These are phyloP conservation scores for Semicossyphus pulcher DNA, from an alignment of 2,113 vertebrate species.

Conservation along the genomic window DNA sequence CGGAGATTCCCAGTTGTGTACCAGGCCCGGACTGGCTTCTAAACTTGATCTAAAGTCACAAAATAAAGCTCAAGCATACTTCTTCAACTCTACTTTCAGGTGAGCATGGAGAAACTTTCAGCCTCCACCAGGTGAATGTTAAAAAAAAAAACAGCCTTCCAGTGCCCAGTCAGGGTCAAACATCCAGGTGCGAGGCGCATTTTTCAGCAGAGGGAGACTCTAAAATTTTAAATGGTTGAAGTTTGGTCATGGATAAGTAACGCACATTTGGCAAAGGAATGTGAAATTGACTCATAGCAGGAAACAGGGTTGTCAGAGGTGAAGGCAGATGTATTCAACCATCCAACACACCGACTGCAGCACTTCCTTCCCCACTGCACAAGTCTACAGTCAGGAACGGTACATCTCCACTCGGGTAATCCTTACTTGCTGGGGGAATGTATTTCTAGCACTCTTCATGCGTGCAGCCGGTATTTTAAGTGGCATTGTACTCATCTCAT, in stretches of 20 bases:
- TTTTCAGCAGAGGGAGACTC: not conserved
- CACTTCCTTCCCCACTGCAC: slow-evolving; percentile 20
- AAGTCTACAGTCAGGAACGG: not conserved
- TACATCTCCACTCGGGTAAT: slow-evolving; percentile 26
- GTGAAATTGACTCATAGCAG: not conserved
- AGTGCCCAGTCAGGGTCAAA: slow-evolving; percentile 10
- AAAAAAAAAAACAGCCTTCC: not conserved
- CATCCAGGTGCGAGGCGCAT: not conserved
- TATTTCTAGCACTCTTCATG: slow-evolving; percentile 13
- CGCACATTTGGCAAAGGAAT: slow-evolving; percentile 3
- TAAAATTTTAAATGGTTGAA: not conserved
- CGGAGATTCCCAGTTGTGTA: not conserved
- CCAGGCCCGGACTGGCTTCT: too few relatives aligned
- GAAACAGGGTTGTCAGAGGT: slow-evolving; percentile 28
- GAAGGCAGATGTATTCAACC: slow-evolving; percentile 9
- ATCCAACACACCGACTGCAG: not conserved
- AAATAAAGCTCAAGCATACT: not conserved
- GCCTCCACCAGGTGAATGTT: not conserved
- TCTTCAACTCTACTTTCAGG: not conserved
- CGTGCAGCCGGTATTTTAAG: slow-evolving; percentile 6
- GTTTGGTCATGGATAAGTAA: slow-evolving; percentile 1
- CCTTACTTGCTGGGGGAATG: not conserved
- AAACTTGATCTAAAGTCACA: not conserved
- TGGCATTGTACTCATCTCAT: slow-evolving; percentile 12
- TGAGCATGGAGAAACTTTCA: not conserved